Evolutionary conservation across 2,797 vertebrate genomes (phyloP).

Genomic region (Garrulus glandarius): DNA sequence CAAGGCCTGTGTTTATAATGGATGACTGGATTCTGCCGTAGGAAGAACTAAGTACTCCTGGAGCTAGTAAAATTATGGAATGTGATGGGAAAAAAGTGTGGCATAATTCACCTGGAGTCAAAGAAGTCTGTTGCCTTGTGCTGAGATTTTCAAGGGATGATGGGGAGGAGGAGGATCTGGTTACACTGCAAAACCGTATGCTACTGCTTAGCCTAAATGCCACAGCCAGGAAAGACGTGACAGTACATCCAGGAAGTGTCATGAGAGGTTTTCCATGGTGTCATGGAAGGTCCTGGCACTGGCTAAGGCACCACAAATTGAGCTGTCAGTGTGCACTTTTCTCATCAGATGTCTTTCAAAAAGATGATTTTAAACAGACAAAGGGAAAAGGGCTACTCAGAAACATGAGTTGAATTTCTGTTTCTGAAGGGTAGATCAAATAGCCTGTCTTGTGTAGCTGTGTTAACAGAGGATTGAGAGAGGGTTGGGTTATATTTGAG

Average conservation of each 20-base stretch:
- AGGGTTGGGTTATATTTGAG: neutral
- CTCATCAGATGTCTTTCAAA: neutral
- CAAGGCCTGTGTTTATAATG: neutral
- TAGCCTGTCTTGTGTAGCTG: neutral
- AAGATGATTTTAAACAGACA: neutral
- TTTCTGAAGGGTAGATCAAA: neutral
- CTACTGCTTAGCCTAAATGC: neutral
- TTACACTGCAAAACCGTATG: accelerated
- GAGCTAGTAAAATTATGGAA: neutral
- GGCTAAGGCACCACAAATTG: neutral
- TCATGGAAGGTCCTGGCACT: neutral
- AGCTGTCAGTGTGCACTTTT: neutral
- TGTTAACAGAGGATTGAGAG: neutral
- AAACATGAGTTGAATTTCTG: neutral
- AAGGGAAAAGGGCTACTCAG: neutral
- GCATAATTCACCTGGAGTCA: neutral
- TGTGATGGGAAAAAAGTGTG: neutral
- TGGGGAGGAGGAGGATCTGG: neutral
- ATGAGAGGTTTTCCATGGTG: accelerated
- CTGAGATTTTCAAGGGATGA: neutral
- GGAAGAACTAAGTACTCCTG: neutral
- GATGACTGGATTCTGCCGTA: neutral
- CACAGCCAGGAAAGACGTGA: accelerated
- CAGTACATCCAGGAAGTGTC: neutral
- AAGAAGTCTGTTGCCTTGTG: neutral